Evolutionary conservation across 2,797 vertebrate species (phyloP), one percentile per base, ranked within the genome.

Genomic region (Rhinophrynus dorsalis): DNA sequence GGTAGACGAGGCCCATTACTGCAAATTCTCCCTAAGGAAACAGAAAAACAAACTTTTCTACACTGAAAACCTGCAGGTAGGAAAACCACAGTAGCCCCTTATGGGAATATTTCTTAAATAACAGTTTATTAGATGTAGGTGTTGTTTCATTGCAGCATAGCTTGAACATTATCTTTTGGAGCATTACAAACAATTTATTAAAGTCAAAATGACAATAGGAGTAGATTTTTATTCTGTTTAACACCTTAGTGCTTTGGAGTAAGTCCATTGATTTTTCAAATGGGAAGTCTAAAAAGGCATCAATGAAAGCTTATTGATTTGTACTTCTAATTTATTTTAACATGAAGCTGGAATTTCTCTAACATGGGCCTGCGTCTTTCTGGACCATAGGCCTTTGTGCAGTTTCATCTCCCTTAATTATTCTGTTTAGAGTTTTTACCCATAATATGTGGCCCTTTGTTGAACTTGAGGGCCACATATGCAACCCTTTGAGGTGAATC

Each of bases 1-100:
- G 15, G 35, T 12, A 44, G 30, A 21, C 37, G 12, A 66, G 29
- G 33, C 37, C 45, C 40, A 73, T 73, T 72, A 72, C 18, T 33
- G 61, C 50, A 58, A 64, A 56, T 65, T 52, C 35, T 59, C 62
- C 70, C 45, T 15, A 55, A 54, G 29, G 62, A 66, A 67, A 72
- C n/a, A 54, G 27, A 52, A 60, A 59, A 66, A 40, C 9, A 44
- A 59, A 33, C 32, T 73, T 45, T 17, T 18, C 37, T 45, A 35
- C 37, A 37, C 8, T 51, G 44, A 54, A 40, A 58, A 50, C 38
- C 27, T 35, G 24, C 55, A 21, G 44, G 45, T 59, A 59, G 21
- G n/a, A n/a, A 60, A 29, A 17, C 37, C 45, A 23, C 15, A 23
- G 23, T 9, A 12, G 62, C 37, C 29, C 3, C 42, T 38, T 21